phyloP scores from a whole-genome alignment of 2,888 invertebrate genomes.

The Stenodema calcarata region DNA sequence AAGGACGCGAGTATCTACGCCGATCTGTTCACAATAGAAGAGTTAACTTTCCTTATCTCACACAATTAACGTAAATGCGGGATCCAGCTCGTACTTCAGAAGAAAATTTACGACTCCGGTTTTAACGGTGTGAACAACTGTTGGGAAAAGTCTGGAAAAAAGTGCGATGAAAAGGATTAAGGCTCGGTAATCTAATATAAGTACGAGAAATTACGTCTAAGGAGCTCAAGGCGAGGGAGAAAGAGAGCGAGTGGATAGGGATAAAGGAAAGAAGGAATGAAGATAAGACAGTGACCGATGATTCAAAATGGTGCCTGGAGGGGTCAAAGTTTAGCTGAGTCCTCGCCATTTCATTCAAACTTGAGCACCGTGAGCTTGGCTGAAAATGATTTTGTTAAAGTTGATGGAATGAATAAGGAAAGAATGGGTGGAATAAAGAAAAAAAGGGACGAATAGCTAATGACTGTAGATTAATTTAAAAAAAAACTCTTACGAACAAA shows the following conservation, averaged over 20 bases:
- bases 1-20: no score
- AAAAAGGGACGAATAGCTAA: background rate
- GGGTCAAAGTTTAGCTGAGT: background rate
- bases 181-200: slow-evolving; percentile 12
- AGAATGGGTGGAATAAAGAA: background rate
- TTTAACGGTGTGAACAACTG: background rate
- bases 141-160: background rate
- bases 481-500: background rate
- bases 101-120: background rate
- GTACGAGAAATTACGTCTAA: slow-evolving; percentile 27
- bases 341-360: background rate
- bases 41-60: background rate
- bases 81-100: background rate
- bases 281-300: slow-evolving; percentile 36
- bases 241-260: background rate
- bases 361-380: background rate
- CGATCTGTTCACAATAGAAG: no score
- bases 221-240: background rate
- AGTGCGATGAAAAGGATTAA: background rate
- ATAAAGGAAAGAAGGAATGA: background rate
- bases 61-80: background rate
- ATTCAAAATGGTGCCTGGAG: background rate
- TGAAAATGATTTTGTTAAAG: background rate
- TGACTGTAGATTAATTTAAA: background rate
- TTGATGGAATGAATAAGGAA: background rate